A percentile compares a stretch with the other conserved stretches of the same genome.
Evolutionary conservation across 1,140 invertebrate genomes (phyloP).

Genomic region (Proales similis): DNA sequence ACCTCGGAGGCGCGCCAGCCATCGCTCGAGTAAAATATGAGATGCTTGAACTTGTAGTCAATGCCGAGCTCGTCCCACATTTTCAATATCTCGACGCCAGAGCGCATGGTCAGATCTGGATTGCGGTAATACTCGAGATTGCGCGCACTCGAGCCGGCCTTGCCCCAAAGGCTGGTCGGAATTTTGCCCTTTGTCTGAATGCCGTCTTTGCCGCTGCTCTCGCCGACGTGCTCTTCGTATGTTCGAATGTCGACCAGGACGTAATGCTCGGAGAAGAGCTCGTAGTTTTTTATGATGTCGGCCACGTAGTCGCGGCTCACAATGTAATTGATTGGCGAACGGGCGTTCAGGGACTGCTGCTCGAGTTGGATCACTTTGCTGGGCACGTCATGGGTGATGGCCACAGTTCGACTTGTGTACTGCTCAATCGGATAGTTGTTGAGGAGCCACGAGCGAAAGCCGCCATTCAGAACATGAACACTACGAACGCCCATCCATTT

Average conservation of each 20-base stretch:
- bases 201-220: background rate
- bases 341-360: conserved; percentile 2
- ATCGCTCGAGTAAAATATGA: conserved; percentile 33
- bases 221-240: conserved; percentile 13
- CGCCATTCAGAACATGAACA: conserved; percentile 26
- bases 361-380: conserved; percentile 14
- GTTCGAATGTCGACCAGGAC: conserved; percentile 10
- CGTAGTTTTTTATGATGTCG: conserved; percentile 21
- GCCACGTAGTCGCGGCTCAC: conserved; percentile 13
- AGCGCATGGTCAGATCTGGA: conserved; percentile 22
- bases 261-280: conserved; percentile 17
- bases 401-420: conserved; percentile 2
- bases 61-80: conserved; percentile 33
- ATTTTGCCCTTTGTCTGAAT: conserved; percentile 19
- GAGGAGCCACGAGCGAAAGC: conserved; percentile 27
- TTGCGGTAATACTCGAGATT: conserved; percentile 28
- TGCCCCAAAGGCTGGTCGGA: conserved; percentile 24
- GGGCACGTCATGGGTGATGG: background rate
- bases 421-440: conserved; percentile 14
- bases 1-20: conserved; percentile 19
- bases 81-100: conserved; percentile 4
- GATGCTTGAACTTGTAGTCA: conserved; percentile 27
- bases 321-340: conserved; percentile 15
- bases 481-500: conserved; percentile 10
- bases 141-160: background rate